Evolutionary conservation across 2,797 vertebrate genomes (phyloP).

Genomic region (Onychomys arenicola): DNA sequence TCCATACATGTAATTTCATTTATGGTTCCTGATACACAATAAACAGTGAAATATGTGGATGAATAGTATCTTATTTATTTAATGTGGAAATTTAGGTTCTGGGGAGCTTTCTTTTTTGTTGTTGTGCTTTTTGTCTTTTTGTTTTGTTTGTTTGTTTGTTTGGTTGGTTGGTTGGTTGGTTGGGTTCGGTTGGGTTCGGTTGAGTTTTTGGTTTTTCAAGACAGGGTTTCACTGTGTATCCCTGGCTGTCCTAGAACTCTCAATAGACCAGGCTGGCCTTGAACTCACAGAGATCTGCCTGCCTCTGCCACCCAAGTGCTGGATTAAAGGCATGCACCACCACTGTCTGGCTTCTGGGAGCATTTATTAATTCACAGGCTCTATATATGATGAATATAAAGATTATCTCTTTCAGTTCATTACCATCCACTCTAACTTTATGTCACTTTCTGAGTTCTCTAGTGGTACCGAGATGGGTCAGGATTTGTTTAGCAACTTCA

Average conservation of each 20-base stretch:
- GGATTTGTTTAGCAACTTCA: constrained; percentile 17
- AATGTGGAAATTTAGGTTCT: constrained; percentile 32
- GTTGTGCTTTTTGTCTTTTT: neutral
- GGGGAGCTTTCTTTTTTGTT: too few species aligned
- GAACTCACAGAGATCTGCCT: neutral
- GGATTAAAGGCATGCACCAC: neutral
- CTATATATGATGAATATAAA: neutral
- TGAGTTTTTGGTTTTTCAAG: neutral
- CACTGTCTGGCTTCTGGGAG: neutral
- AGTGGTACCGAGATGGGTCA: neutral
- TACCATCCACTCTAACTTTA: constrained; percentile 11
- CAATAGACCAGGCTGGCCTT: neutral
- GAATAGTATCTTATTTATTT: neutral
- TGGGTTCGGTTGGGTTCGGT: neutral
- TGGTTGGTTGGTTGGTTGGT: too few species aligned
- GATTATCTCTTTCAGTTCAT: neutral
- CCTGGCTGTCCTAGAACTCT: neutral
- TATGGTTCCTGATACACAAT: neutral
- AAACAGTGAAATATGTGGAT: neutral
- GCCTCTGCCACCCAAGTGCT: neutral
- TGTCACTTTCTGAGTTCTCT: neutral
- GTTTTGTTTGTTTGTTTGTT: neutral
- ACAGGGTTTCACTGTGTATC: neutral
- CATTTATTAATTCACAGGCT: constrained; percentile 16
- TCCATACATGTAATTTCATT: neutral